phyloP scores from a whole-genome alignment of 2,113 vertebrate species.

The Corythaeola cristata region DNA sequence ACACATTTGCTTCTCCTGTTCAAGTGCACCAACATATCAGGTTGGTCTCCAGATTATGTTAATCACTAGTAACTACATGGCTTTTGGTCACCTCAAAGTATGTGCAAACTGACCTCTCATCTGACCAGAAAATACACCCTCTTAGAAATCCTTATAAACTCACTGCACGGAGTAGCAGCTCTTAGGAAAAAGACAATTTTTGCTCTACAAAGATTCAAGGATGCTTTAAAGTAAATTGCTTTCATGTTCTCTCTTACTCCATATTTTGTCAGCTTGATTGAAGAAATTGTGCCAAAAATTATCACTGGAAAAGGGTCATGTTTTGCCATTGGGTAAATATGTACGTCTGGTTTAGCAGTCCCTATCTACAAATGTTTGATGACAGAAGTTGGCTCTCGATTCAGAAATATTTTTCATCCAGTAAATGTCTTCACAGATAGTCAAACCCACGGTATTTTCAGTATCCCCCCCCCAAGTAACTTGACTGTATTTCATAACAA shows the following conservation, averaged over 20 bases:
- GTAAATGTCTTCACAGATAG: neutral
- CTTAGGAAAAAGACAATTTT: neutral
- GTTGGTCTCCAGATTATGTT: neutral
- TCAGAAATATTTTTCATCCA: neutral
- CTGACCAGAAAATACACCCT: neutral
- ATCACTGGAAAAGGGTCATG: neutral
- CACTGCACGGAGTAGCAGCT: neutral
- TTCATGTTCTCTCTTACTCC: neutral
- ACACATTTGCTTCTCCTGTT: neutral
- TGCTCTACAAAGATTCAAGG: neutral
- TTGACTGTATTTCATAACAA: neutral
- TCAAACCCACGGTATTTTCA: neutral
- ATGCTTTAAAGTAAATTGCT: neutral
- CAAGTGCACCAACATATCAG: fast-evolving
- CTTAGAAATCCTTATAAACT: neutral
- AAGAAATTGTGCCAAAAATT: slow-evolving; percentile 11
- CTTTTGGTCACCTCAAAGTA: neutral
- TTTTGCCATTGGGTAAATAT: neutral
- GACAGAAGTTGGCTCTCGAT: neutral
- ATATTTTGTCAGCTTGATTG: neutral
- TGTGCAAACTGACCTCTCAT: neutral
- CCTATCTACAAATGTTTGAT: neutral
- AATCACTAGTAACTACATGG: neutral
- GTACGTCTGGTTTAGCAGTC: neutral
- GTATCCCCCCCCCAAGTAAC: neutral